Percentiles rank a stretch among this genome's conserved stretches.
Evolutionary conservation across 2,888 invertebrate genomes (phyloP).

Genomic region (Xanthia togata): DNA sequence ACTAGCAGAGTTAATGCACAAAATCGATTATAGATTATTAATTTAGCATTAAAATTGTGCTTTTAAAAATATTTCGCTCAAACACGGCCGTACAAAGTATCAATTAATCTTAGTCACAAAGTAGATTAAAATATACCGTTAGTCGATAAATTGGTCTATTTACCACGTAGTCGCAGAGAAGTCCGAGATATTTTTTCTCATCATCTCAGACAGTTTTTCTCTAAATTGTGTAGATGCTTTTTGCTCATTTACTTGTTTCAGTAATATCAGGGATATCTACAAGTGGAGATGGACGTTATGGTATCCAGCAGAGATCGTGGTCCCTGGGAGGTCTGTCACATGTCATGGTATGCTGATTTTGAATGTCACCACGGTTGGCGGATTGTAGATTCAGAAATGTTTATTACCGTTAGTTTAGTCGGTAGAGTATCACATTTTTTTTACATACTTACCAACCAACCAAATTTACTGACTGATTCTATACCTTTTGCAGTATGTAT

Average conservation of each 20-base stretch:
- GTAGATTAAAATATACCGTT: slow-evolving; percentile 69
- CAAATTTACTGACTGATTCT: not conserved
- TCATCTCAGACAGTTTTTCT: slow-evolving; percentile 13
- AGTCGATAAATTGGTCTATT: slow-evolving; percentile 55
- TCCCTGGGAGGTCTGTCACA: not conserved
- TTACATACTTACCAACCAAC: not conserved
- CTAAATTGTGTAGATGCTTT: slow-evolving; percentile 43
- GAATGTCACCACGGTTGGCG: not conserved
- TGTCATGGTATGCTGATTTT: slow-evolving; percentile 28
- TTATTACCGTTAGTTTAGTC: not conserved
- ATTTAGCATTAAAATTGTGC: slow-evolving; percentile 52
- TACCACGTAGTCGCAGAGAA: not conserved
- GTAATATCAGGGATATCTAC: not conserved
- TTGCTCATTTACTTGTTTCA: slow-evolving; percentile 42
- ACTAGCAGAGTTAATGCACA: slow-evolving; percentile 33
- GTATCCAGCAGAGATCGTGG: not conserved
- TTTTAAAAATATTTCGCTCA: slow-evolving; percentile 57
- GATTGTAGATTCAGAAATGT: not conserved
- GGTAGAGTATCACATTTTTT: not conserved
- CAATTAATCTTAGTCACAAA: slow-evolving; percentile 73
- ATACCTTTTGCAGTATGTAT: not conserved
- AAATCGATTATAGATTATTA: slow-evolving; percentile 47
- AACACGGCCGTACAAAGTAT: slow-evolving; percentile 41
- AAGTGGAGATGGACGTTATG: not conserved
- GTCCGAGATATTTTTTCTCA: slow-evolving; percentile 36